phyloP scores from a whole-genome alignment of 2,113 vertebrate species.

The Platysternon megacephalum region DNA sequence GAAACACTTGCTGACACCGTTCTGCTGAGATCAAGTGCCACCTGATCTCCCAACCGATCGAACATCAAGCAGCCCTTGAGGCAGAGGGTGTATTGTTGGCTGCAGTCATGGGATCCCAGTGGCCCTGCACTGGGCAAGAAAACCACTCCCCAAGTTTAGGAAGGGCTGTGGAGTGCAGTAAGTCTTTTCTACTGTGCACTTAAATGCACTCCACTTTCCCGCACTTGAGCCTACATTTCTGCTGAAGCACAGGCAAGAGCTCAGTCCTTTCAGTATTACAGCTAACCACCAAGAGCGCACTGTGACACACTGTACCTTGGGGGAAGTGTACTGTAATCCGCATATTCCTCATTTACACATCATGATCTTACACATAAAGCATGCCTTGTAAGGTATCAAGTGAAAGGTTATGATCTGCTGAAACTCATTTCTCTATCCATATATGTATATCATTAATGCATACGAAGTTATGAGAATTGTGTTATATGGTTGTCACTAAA shows the following conservation, averaged over 20 bases:
- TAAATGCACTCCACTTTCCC: background rate
- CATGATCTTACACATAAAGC: too few species aligned
- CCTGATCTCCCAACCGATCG: background rate
- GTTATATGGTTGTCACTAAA: too few species aligned
- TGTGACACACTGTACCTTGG: too few species aligned
- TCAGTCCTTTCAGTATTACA: background rate
- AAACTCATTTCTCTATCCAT: too few species aligned
- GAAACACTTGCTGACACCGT: background rate
- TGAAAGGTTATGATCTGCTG: too few species aligned
- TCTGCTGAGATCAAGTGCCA: background rate
- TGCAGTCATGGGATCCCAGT: background rate
- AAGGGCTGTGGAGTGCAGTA: background rate
- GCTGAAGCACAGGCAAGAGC: background rate
- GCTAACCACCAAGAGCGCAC: background rate
- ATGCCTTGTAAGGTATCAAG: too few species aligned
- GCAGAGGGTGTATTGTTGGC: background rate
- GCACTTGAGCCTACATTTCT: background rate
- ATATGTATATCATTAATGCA: too few species aligned
- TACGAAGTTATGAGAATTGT: too few species aligned
- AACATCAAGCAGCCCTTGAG: background rate
- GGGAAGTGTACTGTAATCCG: too few species aligned
- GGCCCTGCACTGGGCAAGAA: background rate
- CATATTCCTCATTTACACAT: too few species aligned
- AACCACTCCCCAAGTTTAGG: background rate
- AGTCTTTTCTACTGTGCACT: background rate